Evolutionary conservation across 2,888 invertebrate species (phyloP).

Genomic region (Ochropacha duplaris): DNA sequence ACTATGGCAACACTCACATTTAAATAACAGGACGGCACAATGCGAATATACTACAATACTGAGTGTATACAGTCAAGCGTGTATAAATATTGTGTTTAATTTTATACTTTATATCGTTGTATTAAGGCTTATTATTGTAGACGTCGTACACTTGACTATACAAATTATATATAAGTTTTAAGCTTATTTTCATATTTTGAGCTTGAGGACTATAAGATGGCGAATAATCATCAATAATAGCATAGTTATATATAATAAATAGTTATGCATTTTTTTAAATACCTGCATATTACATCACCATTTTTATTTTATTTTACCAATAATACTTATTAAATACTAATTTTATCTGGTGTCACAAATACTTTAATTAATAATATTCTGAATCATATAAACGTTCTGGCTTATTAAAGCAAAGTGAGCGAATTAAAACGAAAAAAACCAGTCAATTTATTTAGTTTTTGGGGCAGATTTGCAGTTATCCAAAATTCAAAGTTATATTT

Average conservation of each 20-base stretch:
- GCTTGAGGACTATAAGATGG: background rate
- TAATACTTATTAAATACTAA: no score
- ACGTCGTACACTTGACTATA: background rate
- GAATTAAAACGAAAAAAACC: background rate
- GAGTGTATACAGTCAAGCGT: background rate
- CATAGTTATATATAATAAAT: no score
- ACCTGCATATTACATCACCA: background rate
- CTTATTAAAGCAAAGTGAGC: background rate
- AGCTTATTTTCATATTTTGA: background rate
- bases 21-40: background rate
- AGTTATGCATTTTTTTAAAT: background rate
- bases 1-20: conserved; percentile 11
- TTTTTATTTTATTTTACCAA: background rate
- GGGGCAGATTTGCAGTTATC: no score
- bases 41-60: background rate
- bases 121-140: background rate
- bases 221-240: background rate
- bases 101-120: background rate
- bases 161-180: background rate
- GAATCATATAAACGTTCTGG: background rate
- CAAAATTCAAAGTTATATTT: no score
- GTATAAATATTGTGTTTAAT: background rate
- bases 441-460: background rate
- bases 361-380: no score
- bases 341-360: no score